These are phyloP conservation scores for Rhaphigaster nebulosa DNA, from an alignment of 2,888 invertebrate genomes.

Conservation along the genomic window DNA sequence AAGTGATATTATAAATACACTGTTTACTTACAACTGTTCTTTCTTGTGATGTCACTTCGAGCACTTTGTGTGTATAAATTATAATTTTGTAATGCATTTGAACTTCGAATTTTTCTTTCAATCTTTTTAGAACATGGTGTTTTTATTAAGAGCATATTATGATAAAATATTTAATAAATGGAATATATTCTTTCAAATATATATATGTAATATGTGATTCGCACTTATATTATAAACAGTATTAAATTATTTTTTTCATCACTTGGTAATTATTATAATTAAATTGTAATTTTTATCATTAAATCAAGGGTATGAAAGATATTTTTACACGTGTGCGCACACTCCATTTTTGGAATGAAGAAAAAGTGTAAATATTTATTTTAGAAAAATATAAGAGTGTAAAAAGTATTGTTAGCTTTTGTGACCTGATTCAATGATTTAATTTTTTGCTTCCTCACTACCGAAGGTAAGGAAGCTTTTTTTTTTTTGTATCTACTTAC, in stretches of 20 bases:
- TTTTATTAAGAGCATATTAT: conserved; percentile 14
- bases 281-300: conserved; percentile 45
- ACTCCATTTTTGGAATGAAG: conserved; percentile 17
- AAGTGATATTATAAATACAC: neutral
- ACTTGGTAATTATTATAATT: conserved; percentile 28
- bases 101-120: neutral
- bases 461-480: no score
- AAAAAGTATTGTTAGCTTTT: conserved; percentile 44
- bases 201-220: conserved; percentile 49
- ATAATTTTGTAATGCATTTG: conserved; percentile 16
- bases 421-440: conserved; percentile 6
- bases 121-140: neutral
- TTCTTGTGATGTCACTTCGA: conserved; percentile 32
- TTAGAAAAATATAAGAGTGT: conserved; percentile 54
- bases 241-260: conserved; percentile 52
- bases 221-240: conserved; percentile 49
- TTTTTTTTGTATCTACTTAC: neutral
- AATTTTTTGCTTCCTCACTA: neutral
- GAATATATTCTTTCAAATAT: conserved; percentile 50
- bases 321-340: conserved; percentile 56
- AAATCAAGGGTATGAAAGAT: conserved; percentile 50
- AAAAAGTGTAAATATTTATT: conserved; percentile 57
- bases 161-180: conserved; percentile 13
- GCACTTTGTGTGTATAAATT: conserved; percentile 39
- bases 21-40: conserved; percentile 3